Conservation (phyloP, 2,888 invertebrate species). For the Leptinotarsa juncta region DNA sequence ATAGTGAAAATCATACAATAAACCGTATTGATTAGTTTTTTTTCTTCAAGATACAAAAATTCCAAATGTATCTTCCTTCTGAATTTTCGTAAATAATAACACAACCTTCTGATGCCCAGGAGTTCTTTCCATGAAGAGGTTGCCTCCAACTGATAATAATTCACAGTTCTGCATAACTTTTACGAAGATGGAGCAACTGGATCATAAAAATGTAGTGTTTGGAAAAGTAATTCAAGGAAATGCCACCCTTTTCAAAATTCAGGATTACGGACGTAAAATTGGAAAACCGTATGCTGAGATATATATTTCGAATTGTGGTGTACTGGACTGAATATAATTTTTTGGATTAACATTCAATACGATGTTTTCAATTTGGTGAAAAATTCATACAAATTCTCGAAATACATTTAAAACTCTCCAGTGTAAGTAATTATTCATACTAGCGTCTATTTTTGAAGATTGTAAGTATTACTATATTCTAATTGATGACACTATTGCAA, state of each 20-base stretch:
- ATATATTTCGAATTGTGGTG: conserved; percentile 59
- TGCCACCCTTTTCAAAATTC: conserved; percentile 58
- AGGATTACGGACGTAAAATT: conserved; percentile 59
- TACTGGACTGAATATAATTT: conserved; percentile 9
- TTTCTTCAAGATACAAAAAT: too few relatives aligned
- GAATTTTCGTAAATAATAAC: too few relatives aligned
- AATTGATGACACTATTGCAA: too few relatives aligned
- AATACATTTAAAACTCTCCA: too few relatives aligned
- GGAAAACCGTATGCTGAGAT: conserved; percentile 61
- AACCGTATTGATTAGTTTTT: too few relatives aligned
- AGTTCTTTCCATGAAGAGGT: conserved; percentile 65
- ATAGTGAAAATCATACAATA: too few relatives aligned
- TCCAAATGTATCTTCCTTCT: too few relatives aligned
- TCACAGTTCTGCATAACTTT: conserved; percentile 69
- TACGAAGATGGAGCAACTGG: conserved; percentile 61
- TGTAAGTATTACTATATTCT: too few relatives aligned
- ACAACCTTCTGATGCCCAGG: conserved; percentile 51
- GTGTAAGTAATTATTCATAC: too few relatives aligned
- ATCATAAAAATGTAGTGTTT: conserved; percentile 67
- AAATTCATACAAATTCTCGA: background rate
- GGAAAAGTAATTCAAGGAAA: conserved; percentile 66
- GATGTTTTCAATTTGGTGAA: background rate
- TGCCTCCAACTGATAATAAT: conserved; percentile 62
- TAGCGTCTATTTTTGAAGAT: too few relatives aligned
- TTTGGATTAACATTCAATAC: background rate